Conservation (phyloP, 2,113 vertebrate genomes). For the Pardalotus punctatus region DNA sequence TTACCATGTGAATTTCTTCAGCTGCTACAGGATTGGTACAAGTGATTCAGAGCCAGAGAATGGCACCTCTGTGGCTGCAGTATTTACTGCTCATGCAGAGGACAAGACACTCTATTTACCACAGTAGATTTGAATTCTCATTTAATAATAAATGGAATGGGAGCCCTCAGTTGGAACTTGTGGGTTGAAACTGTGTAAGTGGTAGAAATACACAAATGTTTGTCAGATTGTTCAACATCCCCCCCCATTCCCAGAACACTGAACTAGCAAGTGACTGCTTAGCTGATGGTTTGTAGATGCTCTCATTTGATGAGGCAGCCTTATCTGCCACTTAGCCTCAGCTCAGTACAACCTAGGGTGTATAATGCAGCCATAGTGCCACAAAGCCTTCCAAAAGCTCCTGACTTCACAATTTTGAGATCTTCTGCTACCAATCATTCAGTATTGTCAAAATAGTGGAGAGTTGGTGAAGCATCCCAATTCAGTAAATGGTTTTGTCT, state of each 20-base stretch:
- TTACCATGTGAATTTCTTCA: neutral
- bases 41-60: neutral
- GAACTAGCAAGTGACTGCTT: neutral
- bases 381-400: neutral
- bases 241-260: neutral
- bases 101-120: neutral
- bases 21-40: neutral
- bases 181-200: neutral
- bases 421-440: neutral
- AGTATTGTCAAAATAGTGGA: neutral
- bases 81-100: neutral
- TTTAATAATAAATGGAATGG: neutral
- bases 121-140: neutral
- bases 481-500: neutral
- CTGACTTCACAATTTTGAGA: neutral
- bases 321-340: neutral
- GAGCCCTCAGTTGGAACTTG: neutral
- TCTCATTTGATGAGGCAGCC: neutral
- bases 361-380: neutral
- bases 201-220: neutral
- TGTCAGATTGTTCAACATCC: neutral
- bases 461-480: neutral
- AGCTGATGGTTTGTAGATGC: neutral
- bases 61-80: neutral
- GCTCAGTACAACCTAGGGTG: neutral